Base-by-base conservation (phyloP, 2,888 invertebrate genomes). In the Lasioglossum vierecki region DNA sequence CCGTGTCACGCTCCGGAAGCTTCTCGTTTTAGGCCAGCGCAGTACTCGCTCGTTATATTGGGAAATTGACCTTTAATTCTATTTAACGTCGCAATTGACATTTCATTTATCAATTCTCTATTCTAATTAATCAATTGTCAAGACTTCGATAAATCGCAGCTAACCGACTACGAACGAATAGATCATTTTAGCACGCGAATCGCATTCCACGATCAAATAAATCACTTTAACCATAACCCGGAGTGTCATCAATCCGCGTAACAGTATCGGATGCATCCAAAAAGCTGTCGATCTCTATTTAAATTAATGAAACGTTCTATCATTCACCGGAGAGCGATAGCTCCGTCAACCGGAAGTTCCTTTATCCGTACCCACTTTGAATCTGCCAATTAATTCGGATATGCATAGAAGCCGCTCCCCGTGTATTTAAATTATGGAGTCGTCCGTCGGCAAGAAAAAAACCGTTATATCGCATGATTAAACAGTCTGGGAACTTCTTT, bases 401-500 rank as follows among this genome's bases (percentile, higher is more conserved):
- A 30, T 53, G 22, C 53, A 22, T 6, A 30, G 60, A 30, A 30
- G 26, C 15, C 66, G 2, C 8, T 18, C 18, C 18, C 35, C 8
- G 15, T 22, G 18, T 66, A 66, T 66, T 30, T 30, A 35, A 66
- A 66, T 66, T 66, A 66, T 66, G 66, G 35, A 66, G 35, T 66
- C 66, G 30, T 3, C 18, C 5, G 35, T 53, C 22, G 53, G 53
- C 53, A 35, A n/a, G n/a, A n/a, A 13, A 44, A 66, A 57, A 63
- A 75, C 68, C 39, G 22, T 60, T 71, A 49, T 46, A 2, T 30
- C 57, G 35, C 49, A 70, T 70, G 30, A 73, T 68, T 41, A 73
- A 66, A 39, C 53, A 76, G 41, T 35, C 44, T 18, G 0, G 53
- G 49, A 39, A 11, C 44, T 76, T 76, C 53, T 46, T 57, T 82